Base-by-base conservation (phyloP, 2,113 vertebrate genomes). In the Chionis minor region DNA sequence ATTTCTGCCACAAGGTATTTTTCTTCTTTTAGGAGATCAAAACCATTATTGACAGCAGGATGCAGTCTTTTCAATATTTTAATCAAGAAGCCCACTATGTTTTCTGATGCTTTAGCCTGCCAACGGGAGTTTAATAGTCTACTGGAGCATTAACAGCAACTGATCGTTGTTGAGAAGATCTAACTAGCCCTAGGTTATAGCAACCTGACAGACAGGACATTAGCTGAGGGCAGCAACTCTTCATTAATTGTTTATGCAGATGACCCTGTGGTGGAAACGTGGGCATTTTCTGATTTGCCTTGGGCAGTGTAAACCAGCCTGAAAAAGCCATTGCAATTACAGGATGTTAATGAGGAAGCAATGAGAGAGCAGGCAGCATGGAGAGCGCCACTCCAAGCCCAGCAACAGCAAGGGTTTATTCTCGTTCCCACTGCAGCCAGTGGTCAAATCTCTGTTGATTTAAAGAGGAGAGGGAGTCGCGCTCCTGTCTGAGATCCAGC, bases 1-100 rank as follows among this genome's bases (percentile, higher is more conserved):
- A 95, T 96, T 93, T 96, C 94, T 97, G 95, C 93, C 95, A 96
- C 94, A 86, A 94, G 94, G 45, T 95, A 77, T 95, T 94, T 95
- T 95, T 96, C 74, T 91, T 96, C 86, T 95, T 95, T 80, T 88
- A 94, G 72, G 91, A 92, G 84, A 96, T 95, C 96, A 97, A 96
- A 96, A 97, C 84, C 47, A 30, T 88, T 97, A 95, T 81, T 96
- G 96, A 96, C 95, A 97, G 95, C 80, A 92, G 94, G 95, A 96
- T 90, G 51, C 81, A 85, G 91, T 70, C 52, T 94, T 96, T 94
- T 92, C 94, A 84, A 62, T 95, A 94, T 96, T 94, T 97, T 97
- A 97, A 97, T 97, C 94, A 92, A 94, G 94, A 80, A 96, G 58
- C 69, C 79, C 65, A 86, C 88, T 94, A 77, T 9, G 51, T 94